Evolutionary conservation across 2,797 vertebrate species (phyloP), one percentile per base, ranked within the genome.

Genomic region (Mionectes olivaceus): DNA sequence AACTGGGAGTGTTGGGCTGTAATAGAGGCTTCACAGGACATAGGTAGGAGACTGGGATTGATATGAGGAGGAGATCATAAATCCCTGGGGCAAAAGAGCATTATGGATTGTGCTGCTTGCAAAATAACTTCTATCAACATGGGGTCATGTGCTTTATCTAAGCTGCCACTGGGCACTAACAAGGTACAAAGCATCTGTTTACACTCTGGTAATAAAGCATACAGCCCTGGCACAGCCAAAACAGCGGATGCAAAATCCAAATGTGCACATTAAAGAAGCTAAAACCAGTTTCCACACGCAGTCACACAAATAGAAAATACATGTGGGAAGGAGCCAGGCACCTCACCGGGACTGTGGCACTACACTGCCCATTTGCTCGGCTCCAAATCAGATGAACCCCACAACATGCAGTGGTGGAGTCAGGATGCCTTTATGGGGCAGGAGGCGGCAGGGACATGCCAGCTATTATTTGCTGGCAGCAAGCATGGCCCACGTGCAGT

Each of bases 351-450:
- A 94, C 69, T 27, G 15, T 94, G n/a, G 92, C 32, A 3, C 95
- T 94, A 92, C 13, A 55, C 56, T 73, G 96, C 43, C 80, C 64
- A 2, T 87, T 89, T 86, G 90, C 95, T 35, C 77, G 14, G 11
- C 49, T 89, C 93, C 56, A 22, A 88, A 95, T 93, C 1, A 63
- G 97, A 44, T 96, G 97, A 85, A 97, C n/a, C n/a, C 96, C 97
- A 21, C 97, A 92, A 84, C 97, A 96, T 1, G 25, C 92, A 43
- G 95, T 95, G 89, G 97, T 37, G 39, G 97, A 94, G 67, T 77
- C 53, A 10, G 60, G 44, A 35, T 46, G 27, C n/a, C 76, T 70
- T 59, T 19, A 5, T 4, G 53, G 50, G 30, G 19, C 6, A 2
- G 57, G 67, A 69, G 68, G 57, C 55, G 44, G 41, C 32, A 74